Evolutionary conservation across 2,797 vertebrate species (phyloP).

Genomic region (Mallotus villosus): DNA sequence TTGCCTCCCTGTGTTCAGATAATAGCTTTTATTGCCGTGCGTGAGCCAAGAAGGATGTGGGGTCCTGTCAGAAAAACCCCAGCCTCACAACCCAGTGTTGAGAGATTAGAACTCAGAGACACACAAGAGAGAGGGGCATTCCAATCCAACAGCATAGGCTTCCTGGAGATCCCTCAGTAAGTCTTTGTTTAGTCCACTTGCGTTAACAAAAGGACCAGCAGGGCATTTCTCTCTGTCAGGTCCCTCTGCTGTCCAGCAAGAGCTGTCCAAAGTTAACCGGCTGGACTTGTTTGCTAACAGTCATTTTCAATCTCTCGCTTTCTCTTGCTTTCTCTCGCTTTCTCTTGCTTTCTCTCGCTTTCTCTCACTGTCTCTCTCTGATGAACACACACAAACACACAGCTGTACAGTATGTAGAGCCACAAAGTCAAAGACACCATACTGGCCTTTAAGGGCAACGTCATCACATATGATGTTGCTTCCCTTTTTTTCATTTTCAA

Average conservation of each 20-base stretch:
- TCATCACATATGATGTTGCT: background rate
- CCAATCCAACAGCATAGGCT: constrained; percentile 61
- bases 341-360: constrained; percentile 3
- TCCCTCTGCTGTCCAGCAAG: constrained; percentile 27
- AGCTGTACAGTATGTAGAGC: constrained; percentile 3
- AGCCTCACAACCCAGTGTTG: constrained; percentile 29
- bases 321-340: constrained; percentile 6
- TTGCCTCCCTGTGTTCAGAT: constrained; percentile 51
- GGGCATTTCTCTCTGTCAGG: constrained; percentile 46
- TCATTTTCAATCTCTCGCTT: constrained; percentile 35
- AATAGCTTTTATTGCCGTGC: constrained; percentile 61
- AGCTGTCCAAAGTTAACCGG: constrained; percentile 21
- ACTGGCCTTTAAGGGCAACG: too few species aligned
- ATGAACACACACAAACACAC: background rate
- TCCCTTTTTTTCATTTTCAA: background rate
- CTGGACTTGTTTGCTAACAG: constrained; percentile 57
- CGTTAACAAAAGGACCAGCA: constrained; percentile 57
- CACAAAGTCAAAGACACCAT: constrained; percentile 68
- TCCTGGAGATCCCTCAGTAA: constrained; percentile 67
- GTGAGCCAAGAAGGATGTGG: constrained; percentile 42
- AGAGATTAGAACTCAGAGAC: constrained; percentile 57
- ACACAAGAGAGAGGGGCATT: constrained; percentile 56
- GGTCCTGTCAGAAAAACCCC: constrained; percentile 36
- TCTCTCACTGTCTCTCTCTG: background rate
- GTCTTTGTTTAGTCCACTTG: constrained; percentile 67